Percentiles rank a stretch among this genome's conserved stretches.
phyloP scores from a whole-genome alignment of 1,140 invertebrate species.

The Euura saliciscinereae region DNA sequence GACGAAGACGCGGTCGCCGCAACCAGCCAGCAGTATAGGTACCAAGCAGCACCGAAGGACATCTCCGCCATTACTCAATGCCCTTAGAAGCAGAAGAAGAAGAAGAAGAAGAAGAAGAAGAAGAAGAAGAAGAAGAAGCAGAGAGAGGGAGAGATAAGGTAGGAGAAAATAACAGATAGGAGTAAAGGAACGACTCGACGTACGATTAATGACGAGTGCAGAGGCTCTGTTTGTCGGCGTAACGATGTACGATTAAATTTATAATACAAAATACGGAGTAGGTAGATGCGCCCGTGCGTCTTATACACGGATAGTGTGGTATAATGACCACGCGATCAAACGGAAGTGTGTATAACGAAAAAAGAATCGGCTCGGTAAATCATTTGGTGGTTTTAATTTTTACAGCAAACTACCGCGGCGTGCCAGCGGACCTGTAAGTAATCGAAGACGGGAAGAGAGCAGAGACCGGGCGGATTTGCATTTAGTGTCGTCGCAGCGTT shows the following conservation, averaged over 20 bases:
- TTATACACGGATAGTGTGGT: too few species aligned
- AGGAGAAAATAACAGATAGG: neutral
- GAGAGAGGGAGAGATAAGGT: neutral
- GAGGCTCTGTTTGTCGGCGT: neutral
- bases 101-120: neutral
- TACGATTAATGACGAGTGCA: constrained; percentile 1
- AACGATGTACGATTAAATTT: constrained; percentile 3
- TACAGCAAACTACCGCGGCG: too few species aligned
- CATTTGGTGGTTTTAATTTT: too few species aligned
- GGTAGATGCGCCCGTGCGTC: too few species aligned
- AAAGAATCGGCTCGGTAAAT: too few species aligned
- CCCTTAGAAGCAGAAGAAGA: neutral
- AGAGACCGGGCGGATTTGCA: too few species aligned
- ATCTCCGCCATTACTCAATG: neutral
- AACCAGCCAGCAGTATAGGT: too few species aligned
- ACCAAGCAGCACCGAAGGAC: neutral
- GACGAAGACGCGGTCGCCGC: neutral
- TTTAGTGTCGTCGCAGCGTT: too few species aligned
- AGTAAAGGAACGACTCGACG: neutral
- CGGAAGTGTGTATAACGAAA: too few species aligned
- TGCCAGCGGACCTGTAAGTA: too few species aligned
- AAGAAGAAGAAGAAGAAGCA: neutral
- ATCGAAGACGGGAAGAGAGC: too few species aligned
- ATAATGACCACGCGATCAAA: too few species aligned
- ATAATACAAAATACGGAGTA: neutral